Base-by-base conservation (phyloP, 2,113 vertebrate species). In the Riparia riparia region DNA sequence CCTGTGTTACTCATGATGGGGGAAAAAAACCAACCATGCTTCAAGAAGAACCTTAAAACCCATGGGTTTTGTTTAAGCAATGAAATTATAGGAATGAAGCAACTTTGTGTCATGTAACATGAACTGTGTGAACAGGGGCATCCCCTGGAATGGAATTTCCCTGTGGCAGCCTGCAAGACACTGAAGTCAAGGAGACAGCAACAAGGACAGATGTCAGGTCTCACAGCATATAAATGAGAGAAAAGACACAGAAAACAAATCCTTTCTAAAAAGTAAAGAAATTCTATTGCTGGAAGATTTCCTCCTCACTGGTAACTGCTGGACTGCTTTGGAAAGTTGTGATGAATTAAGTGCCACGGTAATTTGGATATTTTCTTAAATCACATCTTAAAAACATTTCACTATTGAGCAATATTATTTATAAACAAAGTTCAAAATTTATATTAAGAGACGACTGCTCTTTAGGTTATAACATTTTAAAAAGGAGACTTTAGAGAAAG, bases 21-120 rank as follows among this genome's bases (percentile, higher is more conserved):
- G 12, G 9, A 63, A 76, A 74, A 72, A 29, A 37, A 2, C 1
- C 26, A 69, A 24, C 32, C 5, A 15, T 14, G 37, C 5, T 85
- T 89, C 81, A 95, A 89, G 63, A 25, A 76, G 42, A 89, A 73
- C 17, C 54, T 96, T n/a, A 32, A 29, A 56, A 15, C 80, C 56
- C 32, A 17, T 5, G 28, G 1, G 7, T 83, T 90, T 86, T 57
- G 68, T 96, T 94, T 70, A 45, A 94, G 44, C 66, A 94, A 60
- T 85, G 63, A 82, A 94, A 96, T 90, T 78, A 89, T 42, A 90
- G 73, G 92, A 95, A 94, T 66, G 87, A 96, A 96, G 71, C 70
- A 37, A 25, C 45, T 93, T 74, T 1, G 9, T 90, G 54, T 70
- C 82, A 21, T 42, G 57, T 80, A 91, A 93, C 45, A 31, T 29